Base-by-base conservation (phyloP, 1,140 invertebrate species). In the Aethina tumida region DNA sequence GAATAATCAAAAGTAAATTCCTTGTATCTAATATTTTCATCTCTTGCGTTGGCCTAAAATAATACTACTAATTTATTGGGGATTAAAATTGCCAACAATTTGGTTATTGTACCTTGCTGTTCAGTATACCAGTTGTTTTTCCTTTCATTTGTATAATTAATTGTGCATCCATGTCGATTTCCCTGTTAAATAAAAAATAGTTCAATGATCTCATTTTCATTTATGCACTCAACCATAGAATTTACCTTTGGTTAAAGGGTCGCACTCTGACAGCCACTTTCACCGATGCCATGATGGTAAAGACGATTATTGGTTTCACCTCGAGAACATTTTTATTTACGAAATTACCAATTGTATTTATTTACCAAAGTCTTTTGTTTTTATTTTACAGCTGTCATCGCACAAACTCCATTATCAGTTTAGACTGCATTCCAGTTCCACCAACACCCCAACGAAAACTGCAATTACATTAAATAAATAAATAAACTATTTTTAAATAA, bases 1-100 rank as follows among this genome's bases (percentile, higher is more conserved):
- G 87, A 91, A 56, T 87, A 82, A 70, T 94, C 90, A 65, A 92
- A 94, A 15, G 87, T 92, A 56, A 94, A 94, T 56, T 91, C 85
- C 62, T 91, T 89, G 60, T 76, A 76, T 54, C 79, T 31, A 21
- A 57, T 59, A 26, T 24, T 54, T 47, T 59, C 57, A 52, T 61
- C 59, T 40, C 56, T 45, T 7, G 54, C 32, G 41, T 61, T 58
- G 19, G 57, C 59, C 58, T 60, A 30, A 21, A 43, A 43, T 17
- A 45, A 34, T n/a, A n/a, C n/a, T n/a, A n/a, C n/a, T n/a, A n/a
- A n/a, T n/a, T n/a, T n/a, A n/a, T n/a, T n/a, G n/a, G n/a, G n/a
- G n/a, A 41, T 18, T 25, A 33, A 40, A 18, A 24, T 19, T 21
- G 33, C 20, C 18, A 29, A 43, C 22, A 43, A 4, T 39, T 27